These are phyloP conservation scores for Meriones psammophilus DNA, from an alignment of 2,797 vertebrate genomes.

Conservation along the genomic window DNA sequence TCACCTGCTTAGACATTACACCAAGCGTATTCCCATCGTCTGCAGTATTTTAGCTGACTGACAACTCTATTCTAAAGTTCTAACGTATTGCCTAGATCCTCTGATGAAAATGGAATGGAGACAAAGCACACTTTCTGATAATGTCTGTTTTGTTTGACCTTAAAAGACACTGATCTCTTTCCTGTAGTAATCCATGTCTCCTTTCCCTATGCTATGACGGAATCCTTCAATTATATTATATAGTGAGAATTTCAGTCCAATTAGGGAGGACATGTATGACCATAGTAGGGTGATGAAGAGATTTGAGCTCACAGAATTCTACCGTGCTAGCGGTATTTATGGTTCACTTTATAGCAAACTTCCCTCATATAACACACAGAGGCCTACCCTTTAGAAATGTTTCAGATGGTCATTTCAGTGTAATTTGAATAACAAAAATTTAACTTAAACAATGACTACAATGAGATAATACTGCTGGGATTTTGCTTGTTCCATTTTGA, in stretches of 20 bases:
- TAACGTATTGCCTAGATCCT: neutral
- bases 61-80: neutral
- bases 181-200: neutral
- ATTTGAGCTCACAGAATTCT: neutral
- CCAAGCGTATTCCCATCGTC: neutral
- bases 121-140: neutral
- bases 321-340: neutral
- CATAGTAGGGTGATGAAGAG: neutral
- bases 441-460: neutral
- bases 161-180: neutral
- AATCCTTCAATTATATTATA: neutral
- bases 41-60: neutral
- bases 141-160: neutral
- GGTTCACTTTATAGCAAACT: neutral
- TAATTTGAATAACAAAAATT: slow-evolving; percentile 14
- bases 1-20: neutral
- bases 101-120: neutral
- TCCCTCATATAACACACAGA: neutral
- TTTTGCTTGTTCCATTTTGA: neutral
- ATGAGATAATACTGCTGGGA: neutral
- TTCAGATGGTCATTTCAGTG: neutral
- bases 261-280: neutral
- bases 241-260: neutral
- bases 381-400: neutral
- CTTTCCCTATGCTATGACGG: neutral